These are phyloP conservation scores for Percopsis omiscomaycus DNA, from an alignment of 2,797 vertebrate species.

Conservation along the genomic window DNA sequence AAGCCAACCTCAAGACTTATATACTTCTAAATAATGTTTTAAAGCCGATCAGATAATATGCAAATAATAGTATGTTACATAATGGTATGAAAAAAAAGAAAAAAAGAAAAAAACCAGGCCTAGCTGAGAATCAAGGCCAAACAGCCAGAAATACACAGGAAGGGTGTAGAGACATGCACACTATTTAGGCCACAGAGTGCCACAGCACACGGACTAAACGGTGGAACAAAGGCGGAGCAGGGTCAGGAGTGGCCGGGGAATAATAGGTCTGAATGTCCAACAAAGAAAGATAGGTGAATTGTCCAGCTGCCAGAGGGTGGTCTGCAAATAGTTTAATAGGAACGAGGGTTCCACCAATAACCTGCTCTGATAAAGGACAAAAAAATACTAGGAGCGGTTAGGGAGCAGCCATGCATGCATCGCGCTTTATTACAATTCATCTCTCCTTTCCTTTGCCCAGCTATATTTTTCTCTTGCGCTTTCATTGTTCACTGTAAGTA, in stretches of 20 bases:
- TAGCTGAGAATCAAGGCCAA: slow-evolving; percentile 14
- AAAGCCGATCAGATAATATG: slow-evolving; percentile 33
- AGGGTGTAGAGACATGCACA: slow-evolving; percentile 10
- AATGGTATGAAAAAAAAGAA: not conserved
- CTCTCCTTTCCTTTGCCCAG: too few relatives aligned
- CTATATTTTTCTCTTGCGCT: too few relatives aligned
- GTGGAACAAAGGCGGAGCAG: slow-evolving; percentile 22
- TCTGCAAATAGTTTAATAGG: slow-evolving; percentile 52
- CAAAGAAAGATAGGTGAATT: slow-evolving; percentile 45
- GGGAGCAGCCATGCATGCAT: too few relatives aligned
- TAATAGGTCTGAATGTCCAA: slow-evolving; percentile 20
- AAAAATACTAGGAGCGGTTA: too few relatives aligned
- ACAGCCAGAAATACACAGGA: not conserved
- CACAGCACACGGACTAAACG: slow-evolving; percentile 30
- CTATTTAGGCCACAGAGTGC: slow-evolving; percentile 30
- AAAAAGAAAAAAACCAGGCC: slow-evolving; percentile 8
- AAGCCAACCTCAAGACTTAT: slow-evolving; percentile 36
- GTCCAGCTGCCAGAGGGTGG: slow-evolving; percentile 44
- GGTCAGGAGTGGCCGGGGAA: slow-evolving; percentile 22
- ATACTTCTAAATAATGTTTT: slow-evolving; percentile 23
- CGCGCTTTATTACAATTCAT: too few relatives aligned
- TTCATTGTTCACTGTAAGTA: too few relatives aligned
- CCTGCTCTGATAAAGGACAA: too few relatives aligned
- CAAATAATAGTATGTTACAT: slow-evolving; percentile 3
- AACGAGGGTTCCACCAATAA: slow-evolving; percentile 51